Percentiles rank a stretch among this genome's conserved stretches.
phyloP scores from a whole-genome alignment of 2,113 vertebrate genomes.

The Cochlearius cochlearius region DNA sequence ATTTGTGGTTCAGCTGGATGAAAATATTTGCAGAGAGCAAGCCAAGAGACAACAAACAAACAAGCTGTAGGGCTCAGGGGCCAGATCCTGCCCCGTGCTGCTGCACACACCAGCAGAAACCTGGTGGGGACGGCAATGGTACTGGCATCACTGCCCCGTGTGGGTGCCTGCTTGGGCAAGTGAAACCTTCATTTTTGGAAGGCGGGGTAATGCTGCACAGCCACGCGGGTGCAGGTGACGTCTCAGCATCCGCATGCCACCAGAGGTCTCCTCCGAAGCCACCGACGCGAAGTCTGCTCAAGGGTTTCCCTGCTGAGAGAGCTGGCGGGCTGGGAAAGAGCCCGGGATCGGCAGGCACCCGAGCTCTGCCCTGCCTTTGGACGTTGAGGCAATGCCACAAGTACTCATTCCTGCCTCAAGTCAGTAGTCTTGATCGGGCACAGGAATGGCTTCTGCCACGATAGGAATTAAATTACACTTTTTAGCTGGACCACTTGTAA shows the following conservation, averaged over 20 bases:
- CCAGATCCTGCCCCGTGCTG: accelerated
- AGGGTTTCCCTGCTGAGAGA: background rate
- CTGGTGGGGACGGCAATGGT: accelerated
- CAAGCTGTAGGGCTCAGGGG: background rate
- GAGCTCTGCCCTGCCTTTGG: background rate
- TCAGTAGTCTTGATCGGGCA: background rate
- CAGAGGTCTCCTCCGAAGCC: background rate
- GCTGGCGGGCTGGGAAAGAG: background rate
- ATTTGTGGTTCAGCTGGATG: background rate
- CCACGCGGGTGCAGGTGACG: accelerated
- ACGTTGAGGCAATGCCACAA: background rate
- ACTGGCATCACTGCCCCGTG: accelerated
- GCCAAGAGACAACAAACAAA: background rate
- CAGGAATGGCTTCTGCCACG: background rate
- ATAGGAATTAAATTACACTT: background rate
- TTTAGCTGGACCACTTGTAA: background rate
- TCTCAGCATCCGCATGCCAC: background rate
- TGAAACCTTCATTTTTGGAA: background rate
- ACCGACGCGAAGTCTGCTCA: accelerated
- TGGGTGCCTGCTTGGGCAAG: background rate
- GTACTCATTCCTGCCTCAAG: background rate
- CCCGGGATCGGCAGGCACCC: accelerated
- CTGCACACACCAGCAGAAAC: background rate
- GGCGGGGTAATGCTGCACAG: background rate
- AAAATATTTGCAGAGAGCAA: background rate